phyloP scores from a whole-genome alignment of 1,140 invertebrate species.

The Solen grandis region DNA sequence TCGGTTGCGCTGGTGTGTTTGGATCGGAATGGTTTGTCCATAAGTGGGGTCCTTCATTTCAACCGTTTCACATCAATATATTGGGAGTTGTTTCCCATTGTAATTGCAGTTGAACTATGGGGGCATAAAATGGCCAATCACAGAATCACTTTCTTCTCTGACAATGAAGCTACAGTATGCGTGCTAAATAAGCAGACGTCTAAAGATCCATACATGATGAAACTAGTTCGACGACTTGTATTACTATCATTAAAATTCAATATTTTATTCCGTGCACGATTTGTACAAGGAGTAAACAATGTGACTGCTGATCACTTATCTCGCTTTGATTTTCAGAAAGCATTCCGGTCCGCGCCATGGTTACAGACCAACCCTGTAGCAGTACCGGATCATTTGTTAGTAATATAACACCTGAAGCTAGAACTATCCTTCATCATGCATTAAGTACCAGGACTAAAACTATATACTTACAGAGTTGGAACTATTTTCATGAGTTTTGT shows the following conservation, averaged over 20 bases:
- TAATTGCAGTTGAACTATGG: conserved; percentile 45
- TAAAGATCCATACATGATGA: conserved; percentile 40
- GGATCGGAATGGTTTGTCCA: conserved; percentile 31
- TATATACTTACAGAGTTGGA: conserved; percentile 14
- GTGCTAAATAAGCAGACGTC: conserved; percentile 45
- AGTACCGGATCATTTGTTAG: conserved; percentile 2
- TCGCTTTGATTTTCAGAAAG: conserved; percentile 38
- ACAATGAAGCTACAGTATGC: conserved; percentile 42
- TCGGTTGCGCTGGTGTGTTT: conserved; percentile 32
- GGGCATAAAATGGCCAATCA: conserved; percentile 36
- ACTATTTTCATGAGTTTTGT: background rate
- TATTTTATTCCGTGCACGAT: background rate
- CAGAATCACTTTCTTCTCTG: conserved; percentile 22
- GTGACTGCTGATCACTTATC: conserved; percentile 18
- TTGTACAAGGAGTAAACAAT: background rate
- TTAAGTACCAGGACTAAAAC: conserved; percentile 7
- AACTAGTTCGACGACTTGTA: conserved; percentile 13
- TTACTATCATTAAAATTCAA: background rate
- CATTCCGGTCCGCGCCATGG: background rate
- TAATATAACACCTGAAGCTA: background rate
- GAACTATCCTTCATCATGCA: background rate
- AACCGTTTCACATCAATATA: conserved; percentile 21
- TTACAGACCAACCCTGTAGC: background rate
- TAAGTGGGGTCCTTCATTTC: background rate
- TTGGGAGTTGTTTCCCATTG: conserved; percentile 50